These are phyloP conservation scores for Cricetomys ansorgei DNA, from an alignment of 2,113 vertebrate genomes.

Conservation along the genomic window DNA sequence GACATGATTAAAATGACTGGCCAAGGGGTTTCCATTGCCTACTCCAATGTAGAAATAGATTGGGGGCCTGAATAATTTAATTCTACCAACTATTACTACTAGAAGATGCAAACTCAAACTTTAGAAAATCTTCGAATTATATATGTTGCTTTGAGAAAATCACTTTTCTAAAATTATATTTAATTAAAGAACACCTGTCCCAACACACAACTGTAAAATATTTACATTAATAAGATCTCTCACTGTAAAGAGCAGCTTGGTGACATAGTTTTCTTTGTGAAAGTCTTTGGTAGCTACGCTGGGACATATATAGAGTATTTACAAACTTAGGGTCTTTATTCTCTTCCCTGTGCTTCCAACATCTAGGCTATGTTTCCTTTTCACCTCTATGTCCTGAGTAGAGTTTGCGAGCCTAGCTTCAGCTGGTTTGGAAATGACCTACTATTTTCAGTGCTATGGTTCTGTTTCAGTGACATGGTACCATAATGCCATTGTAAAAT, in stretches of 20 bases:
- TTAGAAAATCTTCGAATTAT: neutral
- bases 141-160: conserved; percentile 3
- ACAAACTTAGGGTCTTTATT: neutral
- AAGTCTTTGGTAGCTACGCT: conserved; percentile 37
- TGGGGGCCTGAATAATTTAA: neutral
- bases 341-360: neutral
- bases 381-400: neutral
- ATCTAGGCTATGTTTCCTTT: neutral
- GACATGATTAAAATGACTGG: neutral
- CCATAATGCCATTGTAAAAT: neutral
- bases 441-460: neutral
- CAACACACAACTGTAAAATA: neutral
- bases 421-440: neutral
- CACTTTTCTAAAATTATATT: conserved; percentile 31
- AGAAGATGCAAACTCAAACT: neutral
- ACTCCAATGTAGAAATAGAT: neutral
- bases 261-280: neutral
- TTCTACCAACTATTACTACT: neutral
- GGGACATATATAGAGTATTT: conserved; percentile 63
- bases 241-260: neutral
- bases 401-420: neutral
- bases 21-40: neutral
- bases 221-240: neutral
- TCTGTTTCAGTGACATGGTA: neutral
- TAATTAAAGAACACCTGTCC: conserved; percentile 49